A percentile compares a stretch with the other conserved stretches of the same genome.
phyloP scores from a whole-genome alignment of 30 jellyfish, hydroid and myxozoan species.

The Hydra vulgaris region DNA sequence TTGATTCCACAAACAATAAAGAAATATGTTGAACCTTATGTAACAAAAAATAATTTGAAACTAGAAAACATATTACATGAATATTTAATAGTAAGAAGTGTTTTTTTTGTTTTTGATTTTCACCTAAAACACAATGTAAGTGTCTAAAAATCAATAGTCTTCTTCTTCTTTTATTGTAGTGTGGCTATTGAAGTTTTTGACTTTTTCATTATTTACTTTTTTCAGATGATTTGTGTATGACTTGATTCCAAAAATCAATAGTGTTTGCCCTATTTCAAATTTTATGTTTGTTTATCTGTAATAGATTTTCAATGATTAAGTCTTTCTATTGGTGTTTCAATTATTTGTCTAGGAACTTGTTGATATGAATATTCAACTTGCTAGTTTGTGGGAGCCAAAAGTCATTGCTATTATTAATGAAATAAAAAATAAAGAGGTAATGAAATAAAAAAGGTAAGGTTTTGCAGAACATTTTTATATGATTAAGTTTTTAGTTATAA shows the following conservation, averaged over 20 bases:
- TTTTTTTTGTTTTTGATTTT: background rate
- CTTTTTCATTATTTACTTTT: too few species aligned
- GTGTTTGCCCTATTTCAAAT: too few species aligned
- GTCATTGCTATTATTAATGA: constrained; percentile 55
- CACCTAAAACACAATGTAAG: background rate
- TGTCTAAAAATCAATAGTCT: too few species aligned
- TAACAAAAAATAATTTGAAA: constrained; percentile 47
- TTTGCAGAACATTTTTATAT: too few species aligned
- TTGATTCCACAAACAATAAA: constrained; percentile 69
- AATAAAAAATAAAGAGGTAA: constrained; percentile 53
- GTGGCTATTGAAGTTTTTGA: too few species aligned
- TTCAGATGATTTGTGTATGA: too few species aligned
- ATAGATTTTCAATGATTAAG: too few species aligned
- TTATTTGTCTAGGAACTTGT: constrained; percentile 38
- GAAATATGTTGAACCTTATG: constrained; percentile 79
- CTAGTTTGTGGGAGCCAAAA: constrained; percentile 63
- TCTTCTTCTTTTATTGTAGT: too few species aligned
- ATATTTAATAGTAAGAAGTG: constrained; percentile 54
- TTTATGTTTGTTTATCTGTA: too few species aligned
- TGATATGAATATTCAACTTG: constrained; percentile 34
- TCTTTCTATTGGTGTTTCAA: too few species aligned
- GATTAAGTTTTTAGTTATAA: too few species aligned
- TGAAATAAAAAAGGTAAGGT: background rate
- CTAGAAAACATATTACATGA: constrained; percentile 63
- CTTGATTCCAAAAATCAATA: too few species aligned